Base-by-base conservation (phyloP, 2,797 vertebrate genomes). In the Ctenopoma kingsleyae region DNA sequence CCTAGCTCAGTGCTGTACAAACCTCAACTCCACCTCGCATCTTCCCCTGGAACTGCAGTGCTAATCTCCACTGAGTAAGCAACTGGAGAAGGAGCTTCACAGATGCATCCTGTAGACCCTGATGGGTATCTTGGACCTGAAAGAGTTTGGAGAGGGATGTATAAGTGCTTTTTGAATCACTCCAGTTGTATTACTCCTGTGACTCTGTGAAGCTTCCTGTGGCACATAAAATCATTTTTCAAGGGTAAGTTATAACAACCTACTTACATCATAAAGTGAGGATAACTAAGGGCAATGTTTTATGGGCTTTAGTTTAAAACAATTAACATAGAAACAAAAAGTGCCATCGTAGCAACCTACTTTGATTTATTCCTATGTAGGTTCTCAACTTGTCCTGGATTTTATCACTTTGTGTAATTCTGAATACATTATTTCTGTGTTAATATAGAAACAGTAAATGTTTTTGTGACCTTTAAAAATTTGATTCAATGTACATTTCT, bases 31-130 rank as follows among this genome's bases (percentile, higher is more conserved):
- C 89, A 16, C 94, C 90, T 50, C 90, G 74, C 43, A 32, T 83
- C 82, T 95, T 95, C 63, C 93, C 89, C 60, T 94, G 92, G 0
- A 96, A 95, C 76, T 99, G 97, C 70, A 97, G 95, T 49, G 97
- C 96, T 62, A 99, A 89, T 74, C 96, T 97, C 98, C 98, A 99
- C 59, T 99, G 98, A 0, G 97, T 97, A 66, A 99, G 96, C 85
- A 99, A 92, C 90, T 99, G 98, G 12, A 99, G 95, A 35, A 99
- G 94, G 66, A 99, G 91, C 91, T 97, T 98, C n/a, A 99, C 93
- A 16, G 98, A 98, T 0, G 97, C 95, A 74, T 99, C 98, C 71
- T 99, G 96, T 65, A 99, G 95, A 7, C 95, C 95, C 86, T 98
- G 96, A 83, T 99, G 98, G 40, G 95, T 96, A 87, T 99, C 98